These are phyloP conservation scores for Aeoliscus strigatus DNA, from an alignment of 2,797 vertebrate species.

Conservation along the genomic window DNA sequence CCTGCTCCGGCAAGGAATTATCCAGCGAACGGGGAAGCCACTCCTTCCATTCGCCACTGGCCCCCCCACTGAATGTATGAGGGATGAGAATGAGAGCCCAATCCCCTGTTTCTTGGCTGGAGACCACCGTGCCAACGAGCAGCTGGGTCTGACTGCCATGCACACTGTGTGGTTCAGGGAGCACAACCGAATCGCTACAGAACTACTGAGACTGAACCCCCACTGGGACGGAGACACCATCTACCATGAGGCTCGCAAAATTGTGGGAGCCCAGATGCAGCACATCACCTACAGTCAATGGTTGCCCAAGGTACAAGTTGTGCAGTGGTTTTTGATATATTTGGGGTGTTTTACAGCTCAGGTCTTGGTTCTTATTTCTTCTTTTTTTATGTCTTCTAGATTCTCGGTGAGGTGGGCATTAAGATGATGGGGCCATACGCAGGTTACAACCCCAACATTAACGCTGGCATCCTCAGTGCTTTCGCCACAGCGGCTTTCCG, in stretches of 20 bases:
- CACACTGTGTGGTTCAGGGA: slow-evolving; percentile 97
- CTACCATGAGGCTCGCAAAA: slow-evolving; percentile 94
- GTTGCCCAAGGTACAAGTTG: slow-evolving; percentile 82
- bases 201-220: slow-evolving; percentile 89
- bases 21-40: slow-evolving; percentile 92
- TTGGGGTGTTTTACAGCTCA: not conserved
- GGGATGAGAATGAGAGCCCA: slow-evolving; percentile 95
- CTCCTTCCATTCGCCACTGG: slow-evolving; percentile 94
- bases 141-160: slow-evolving; percentile 92
- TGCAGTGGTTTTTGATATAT: not conserved
- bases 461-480: slow-evolving; percentile 86
- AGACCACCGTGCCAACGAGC: slow-evolving; percentile 95
- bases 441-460: slow-evolving; percentile 89
- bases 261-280: slow-evolving; percentile 95
- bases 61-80: slow-evolving; percentile 95
- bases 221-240: slow-evolving; percentile 99
- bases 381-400: slow-evolving; percentile 48
- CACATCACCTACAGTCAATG: slow-evolving; percentile 97
- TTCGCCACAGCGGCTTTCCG: slow-evolving; percentile 97
- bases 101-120: slow-evolving; percentile 97
- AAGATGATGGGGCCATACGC: slow-evolving; percentile 86
- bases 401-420: slow-evolving; percentile 90
- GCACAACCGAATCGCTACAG: slow-evolving; percentile 91
- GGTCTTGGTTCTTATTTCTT: not conserved
- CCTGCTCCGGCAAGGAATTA: slow-evolving; percentile 92